Percentiles rank a stretch among this genome's conserved stretches.
phyloP scores from a whole-genome alignment of 2,113 vertebrate species.

The Machaerirhynchus nigripectus region DNA sequence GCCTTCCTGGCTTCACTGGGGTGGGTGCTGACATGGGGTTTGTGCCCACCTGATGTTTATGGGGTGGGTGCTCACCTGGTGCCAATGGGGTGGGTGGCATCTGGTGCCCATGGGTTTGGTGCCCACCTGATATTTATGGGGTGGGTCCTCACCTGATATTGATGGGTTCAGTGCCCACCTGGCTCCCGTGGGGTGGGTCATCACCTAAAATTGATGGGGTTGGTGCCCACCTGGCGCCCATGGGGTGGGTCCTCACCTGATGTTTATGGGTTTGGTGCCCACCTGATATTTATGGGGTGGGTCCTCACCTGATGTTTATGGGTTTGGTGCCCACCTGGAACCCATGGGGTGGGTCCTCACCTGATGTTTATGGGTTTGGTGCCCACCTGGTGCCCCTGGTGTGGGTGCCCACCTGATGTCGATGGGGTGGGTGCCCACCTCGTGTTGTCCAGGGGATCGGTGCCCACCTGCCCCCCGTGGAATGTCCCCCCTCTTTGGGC shows the following conservation, averaged over 20 bases:
- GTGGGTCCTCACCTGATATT: too few relatives aligned
- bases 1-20: too few relatives aligned
- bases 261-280: too few relatives aligned
- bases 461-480: background rate
- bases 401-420: background rate
- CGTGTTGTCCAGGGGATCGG: rapidly evolving
- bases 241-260: background rate
- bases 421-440: rapidly evolving
- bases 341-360: background rate
- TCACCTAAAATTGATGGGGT: background rate
- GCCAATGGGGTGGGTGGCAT: too few relatives aligned
- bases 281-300: rapidly evolving
- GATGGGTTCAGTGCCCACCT: too few relatives aligned
- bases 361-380: background rate
- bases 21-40: too few relatives aligned
- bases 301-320: too few relatives aligned
- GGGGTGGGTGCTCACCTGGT: background rate
- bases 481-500: rapidly evolving
- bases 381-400: background rate
- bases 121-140: too few relatives aligned
- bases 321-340: too few relatives aligned
- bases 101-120: background rate
- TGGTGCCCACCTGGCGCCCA: rapidly evolving
- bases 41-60: too few relatives aligned
- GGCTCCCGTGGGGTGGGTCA: rapidly evolving